Conservation (phyloP, 1,140 invertebrate species). For the Glossosoma conforme region DNA sequence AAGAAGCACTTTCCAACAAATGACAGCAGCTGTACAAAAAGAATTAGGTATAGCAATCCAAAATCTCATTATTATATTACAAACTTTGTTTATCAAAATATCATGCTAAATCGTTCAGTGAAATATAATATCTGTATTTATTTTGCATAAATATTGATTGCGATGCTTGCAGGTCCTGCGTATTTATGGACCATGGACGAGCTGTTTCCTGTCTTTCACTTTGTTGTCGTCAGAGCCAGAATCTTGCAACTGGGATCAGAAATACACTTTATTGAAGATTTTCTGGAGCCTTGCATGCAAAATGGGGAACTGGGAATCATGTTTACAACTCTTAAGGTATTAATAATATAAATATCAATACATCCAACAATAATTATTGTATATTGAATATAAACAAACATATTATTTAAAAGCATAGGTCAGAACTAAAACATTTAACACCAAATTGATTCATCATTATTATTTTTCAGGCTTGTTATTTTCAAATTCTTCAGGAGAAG, state of each 20-base stretch:
- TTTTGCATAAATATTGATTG: constrained; percentile 1
- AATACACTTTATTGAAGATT: constrained; percentile 79
- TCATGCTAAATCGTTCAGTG: neutral
- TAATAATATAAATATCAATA: constrained; percentile 9
- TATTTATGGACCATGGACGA: constrained; percentile 83
- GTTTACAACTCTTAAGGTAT: constrained; percentile 75
- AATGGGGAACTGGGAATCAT: constrained; percentile 77
- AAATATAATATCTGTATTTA: too few relatives aligned
- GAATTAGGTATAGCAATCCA: constrained; percentile 40
- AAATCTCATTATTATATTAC: neutral
- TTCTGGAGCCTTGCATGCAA: constrained; percentile 69
- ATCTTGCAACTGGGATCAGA: constrained; percentile 81
- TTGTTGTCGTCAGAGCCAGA: constrained; percentile 73
- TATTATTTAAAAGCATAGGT: neutral
- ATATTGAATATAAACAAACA: neutral
- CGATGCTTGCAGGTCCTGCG: constrained; percentile 39
- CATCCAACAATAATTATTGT: neutral
- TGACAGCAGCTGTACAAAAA: constrained; percentile 62
- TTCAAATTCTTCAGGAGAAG: constrained; percentile 69
- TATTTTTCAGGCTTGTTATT: constrained; percentile 59
- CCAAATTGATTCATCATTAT: constrained; percentile 4
- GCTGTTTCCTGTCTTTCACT: constrained; percentile 80
- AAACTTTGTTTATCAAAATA: neutral
- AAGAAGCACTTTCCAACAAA: constrained; percentile 70
- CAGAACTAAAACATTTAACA: constrained; percentile 6